Evolutionary conservation across 2,888 invertebrate genomes (phyloP), one percentile per base, ranked within the genome.

Genomic region (Epinotia ramella): DNA sequence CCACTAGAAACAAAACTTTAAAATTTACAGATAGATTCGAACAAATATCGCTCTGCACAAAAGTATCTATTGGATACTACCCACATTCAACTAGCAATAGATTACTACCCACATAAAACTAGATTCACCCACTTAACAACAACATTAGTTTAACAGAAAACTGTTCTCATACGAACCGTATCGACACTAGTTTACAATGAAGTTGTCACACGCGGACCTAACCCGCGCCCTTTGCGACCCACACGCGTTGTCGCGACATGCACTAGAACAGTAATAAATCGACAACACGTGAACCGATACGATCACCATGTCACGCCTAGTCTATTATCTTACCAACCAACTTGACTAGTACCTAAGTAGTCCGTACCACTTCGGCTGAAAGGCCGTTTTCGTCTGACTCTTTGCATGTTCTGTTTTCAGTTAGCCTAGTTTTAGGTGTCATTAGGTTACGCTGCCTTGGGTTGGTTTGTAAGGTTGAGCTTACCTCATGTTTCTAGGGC

Each of bases 271-370:
- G 57, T 68, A 68, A 69, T 69, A 69, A 59, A 69, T 69, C 59
- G 69, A 46, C 69, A 24, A 59, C 59, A 62, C 69, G 69, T 60
- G 69, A 12, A 20, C 69, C 69, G 69, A 69, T 69, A 69, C 69
- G 69, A 69, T 69, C 69, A 69, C 46, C 59, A 60, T 69, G 69
- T 69, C 69, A 69, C 69, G 69, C 69, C 69, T 69, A 59, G 69
- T 60, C 60, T 69, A 69, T 69, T 69, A 69, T 69, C 69, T 60
- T 44, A 69, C 24, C 60, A 24, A 60, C 69, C 18, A 57, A 68
- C 57, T 44, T 57, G 40, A 20, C 40, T 60, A 60, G 46, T n/a
- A 46, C 56, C 28, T 56, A 28, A 16, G 9, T 11, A 44, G 68
- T 20, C 57, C 60, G 11, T 69, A 69, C 69, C 44, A 7, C 46